These are phyloP conservation scores for Ataeniobius toweri DNA, from an alignment of 2,797 vertebrate species.

Conservation along the genomic window DNA sequence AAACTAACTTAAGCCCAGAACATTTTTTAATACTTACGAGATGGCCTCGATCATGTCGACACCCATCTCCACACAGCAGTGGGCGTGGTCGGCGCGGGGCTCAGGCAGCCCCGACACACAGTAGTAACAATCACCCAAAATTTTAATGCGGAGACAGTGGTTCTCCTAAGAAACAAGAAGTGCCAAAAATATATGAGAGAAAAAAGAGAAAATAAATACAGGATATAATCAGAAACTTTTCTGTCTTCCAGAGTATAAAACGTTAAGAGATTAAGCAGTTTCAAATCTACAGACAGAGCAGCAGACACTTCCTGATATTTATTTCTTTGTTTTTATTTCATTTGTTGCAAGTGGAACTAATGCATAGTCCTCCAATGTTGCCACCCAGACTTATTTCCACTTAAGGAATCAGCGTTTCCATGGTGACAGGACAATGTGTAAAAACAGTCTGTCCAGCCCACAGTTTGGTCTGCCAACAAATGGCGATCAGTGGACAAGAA, in stretches of 20 bases:
- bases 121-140: conserved; percentile 97
- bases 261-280: not conserved
- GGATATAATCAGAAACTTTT: not conserved
- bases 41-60: conserved; percentile 98
- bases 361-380: not conserved
- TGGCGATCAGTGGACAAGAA: not conserved
- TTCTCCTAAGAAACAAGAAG: conserved; percentile 83
- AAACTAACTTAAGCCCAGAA: not conserved
- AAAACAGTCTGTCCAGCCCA: not conserved
- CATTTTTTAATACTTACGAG: conserved; percentile 84
- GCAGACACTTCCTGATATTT: conserved; percentile 1
- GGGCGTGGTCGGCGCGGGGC: conserved; percentile 93
- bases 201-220: not conserved
- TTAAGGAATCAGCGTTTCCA: not conserved
- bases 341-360: not conserved
- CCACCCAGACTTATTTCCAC: not conserved
- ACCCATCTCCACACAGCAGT: conserved; percentile 98
- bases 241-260: not conserved
- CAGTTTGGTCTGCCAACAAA: not conserved
- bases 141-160: conserved; percentile 96
- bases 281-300: not conserved
- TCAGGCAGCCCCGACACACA: conserved; percentile 95
- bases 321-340: not conserved
- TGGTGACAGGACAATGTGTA: not conserved
- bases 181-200: not conserved